Evolutionary conservation across 2,888 invertebrate species (phyloP), one percentile per base, ranked within the genome.

Genomic region (Willowsia nigromaculata): DNA sequence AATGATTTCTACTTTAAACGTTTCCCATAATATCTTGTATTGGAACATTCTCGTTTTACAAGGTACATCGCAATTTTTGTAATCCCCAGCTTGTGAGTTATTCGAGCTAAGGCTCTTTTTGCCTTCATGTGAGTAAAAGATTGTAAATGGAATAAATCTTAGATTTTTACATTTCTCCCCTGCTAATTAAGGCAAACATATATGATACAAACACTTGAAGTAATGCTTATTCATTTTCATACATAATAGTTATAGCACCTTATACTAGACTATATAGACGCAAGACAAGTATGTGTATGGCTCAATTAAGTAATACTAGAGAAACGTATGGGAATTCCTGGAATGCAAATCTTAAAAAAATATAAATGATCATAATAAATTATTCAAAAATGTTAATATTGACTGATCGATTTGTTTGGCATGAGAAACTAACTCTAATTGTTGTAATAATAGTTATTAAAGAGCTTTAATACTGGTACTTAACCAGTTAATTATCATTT

Each of bases 331-430:
- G 27, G 81, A 81, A 62, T 81, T 81, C 40, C 81, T 62, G 62
- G 50, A 81, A 22, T 25, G n/a, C n/a, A n/a, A n/a, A n/a, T n/a
- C n/a, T n/a, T n/a, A n/a, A 11, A 30, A 30, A 27, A 9, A 5
- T 7, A n/a, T 81, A 22, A 81, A 27, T 81, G 27, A 47, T 43
- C 15, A 22, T 65, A 25, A 47, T 37, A 62, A 40, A 81, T 59
- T 50, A 62, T 27, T 27, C 37, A 7, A 47, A 27, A 82, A 84
- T 84, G 84, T 74, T 84, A 84, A 84, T 84, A 84, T 84, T 84
- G 84, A 84, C 84, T 53, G 22, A 84, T 7, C 84, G 50, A 84
- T 84, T 84, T 84, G 84, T 74, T 53, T 22, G 33, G 25, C 65
- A 37, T 83, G 83, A 33, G 68, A 68, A 83, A 43, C 22, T 25